phyloP scores from a whole-genome alignment of 2,888 invertebrate species.

The Caenorhabditis sp. region DNA sequence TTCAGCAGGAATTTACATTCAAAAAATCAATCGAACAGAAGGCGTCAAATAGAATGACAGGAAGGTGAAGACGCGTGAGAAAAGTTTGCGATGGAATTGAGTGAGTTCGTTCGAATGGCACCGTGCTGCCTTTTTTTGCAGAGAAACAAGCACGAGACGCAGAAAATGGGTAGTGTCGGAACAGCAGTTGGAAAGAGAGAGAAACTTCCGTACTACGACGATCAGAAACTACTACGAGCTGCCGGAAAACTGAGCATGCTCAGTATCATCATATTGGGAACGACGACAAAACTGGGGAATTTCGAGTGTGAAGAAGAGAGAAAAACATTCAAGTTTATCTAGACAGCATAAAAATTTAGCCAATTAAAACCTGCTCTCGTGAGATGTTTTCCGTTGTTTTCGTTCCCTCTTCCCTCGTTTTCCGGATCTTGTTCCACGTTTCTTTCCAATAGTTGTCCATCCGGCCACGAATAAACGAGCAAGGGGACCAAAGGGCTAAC shows the following conservation, averaged over 20 bases:
- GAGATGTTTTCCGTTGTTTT: slow-evolving; percentile 51
- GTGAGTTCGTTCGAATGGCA: slow-evolving; percentile 8
- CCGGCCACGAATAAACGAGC: slow-evolving; percentile 15
- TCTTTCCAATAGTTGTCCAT: slow-evolving; percentile 30
- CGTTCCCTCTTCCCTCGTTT: slow-evolving; percentile 15
- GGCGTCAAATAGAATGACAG: not conserved
- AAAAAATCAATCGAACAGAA: not conserved
- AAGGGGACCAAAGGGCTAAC: slow-evolving; percentile 20
- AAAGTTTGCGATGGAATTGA: slow-evolving; percentile 4
- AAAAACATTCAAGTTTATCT: slow-evolving; percentile 44
- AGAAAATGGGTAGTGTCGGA: slow-evolving; percentile 10
- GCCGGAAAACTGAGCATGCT: slow-evolving; percentile 24
- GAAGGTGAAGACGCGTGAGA: slow-evolving; percentile 6
- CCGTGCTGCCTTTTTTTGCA: slow-evolving; percentile 1
- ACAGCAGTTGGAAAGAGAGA: slow-evolving; percentile 15
- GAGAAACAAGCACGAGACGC: slow-evolving; percentile 12
- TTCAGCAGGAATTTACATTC: not conserved
- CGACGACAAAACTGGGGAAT: slow-evolving; percentile 31
- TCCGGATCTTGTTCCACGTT: slow-evolving; percentile 14
- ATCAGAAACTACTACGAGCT: slow-evolving; percentile 33
- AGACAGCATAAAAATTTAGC: slow-evolving; percentile 50
- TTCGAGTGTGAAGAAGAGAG: slow-evolving; percentile 15
- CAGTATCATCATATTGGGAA: slow-evolving; percentile 37
- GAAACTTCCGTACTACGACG: slow-evolving; percentile 17
- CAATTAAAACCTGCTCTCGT: slow-evolving; percentile 57